These are phyloP conservation scores for Phenganax subtilis DNA, from an alignment of 92 coral and sea anemone species.

Conservation along the genomic window DNA sequence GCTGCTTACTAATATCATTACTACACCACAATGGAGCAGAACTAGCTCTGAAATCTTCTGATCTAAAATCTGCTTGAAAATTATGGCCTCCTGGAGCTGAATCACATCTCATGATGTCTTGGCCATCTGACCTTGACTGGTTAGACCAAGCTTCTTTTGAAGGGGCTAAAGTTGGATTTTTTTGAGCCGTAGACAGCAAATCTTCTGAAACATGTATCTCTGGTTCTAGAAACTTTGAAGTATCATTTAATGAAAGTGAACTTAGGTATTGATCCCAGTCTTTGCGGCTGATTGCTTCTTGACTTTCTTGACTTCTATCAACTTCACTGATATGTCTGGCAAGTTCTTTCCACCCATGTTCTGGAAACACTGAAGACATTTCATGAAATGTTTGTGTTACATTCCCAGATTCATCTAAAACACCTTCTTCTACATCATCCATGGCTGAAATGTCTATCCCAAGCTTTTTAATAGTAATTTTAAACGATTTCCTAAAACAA, in stretches of 20 bases:
- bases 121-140: background rate
- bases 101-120: background rate
- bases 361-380: background rate
- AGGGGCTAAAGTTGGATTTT: background rate
- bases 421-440: constrained; percentile 31
- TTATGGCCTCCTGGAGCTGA: background rate
- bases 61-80: too few species aligned
- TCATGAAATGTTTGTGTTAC: background rate
- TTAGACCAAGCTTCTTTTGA: background rate
- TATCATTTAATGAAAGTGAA: constrained; percentile 15
- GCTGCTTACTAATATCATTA: background rate
- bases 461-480: background rate
- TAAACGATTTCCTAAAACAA: too few species aligned
- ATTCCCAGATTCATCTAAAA: background rate
- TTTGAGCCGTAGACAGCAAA: background rate
- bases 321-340: constrained; percentile 20
- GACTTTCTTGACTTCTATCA: background rate
- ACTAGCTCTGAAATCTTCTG: background rate
- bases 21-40: constrained; percentile 11
- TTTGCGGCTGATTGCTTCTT: background rate
- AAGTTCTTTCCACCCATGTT: constrained; percentile 33
- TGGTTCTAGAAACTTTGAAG: background rate
- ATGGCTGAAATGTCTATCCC: constrained; percentile 22
- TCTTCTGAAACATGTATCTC: constrained; percentile 1
- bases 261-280: constrained; percentile 33